Conservation (phyloP, 2,113 vertebrate genomes). For the Ptyas mucosa region DNA sequence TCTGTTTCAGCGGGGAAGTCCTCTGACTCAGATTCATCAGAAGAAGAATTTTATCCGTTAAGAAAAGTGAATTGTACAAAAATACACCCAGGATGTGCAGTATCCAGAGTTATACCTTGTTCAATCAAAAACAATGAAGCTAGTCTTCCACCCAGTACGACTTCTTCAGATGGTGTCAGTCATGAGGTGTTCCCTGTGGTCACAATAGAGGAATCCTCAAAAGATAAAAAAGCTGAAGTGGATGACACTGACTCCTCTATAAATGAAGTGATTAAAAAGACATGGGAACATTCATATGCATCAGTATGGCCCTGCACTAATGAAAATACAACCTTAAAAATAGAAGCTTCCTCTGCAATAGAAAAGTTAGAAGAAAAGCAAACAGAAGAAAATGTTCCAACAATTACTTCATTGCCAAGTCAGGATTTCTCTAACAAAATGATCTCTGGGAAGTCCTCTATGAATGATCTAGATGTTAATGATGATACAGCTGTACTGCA, state of each 20-base stretch:
- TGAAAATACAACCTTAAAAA: neutral
- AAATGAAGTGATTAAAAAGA: neutral
- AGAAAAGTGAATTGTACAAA: neutral
- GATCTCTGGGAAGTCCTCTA: slow-evolving; percentile 22
- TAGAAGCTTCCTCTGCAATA: fast-evolving
- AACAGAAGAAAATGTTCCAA: neutral
- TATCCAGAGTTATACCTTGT: slow-evolving; percentile 13
- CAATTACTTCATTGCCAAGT: slow-evolving; percentile 15
- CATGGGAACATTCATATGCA: neutral
- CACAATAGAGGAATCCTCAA: fast-evolving
- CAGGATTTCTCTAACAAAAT: slow-evolving; percentile 42
- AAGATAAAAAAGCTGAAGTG: neutral
- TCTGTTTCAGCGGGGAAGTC: neutral
- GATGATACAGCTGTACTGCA: slow-evolving; percentile 18
- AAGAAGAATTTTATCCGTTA: slow-evolving; percentile 30
- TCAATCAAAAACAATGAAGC: slow-evolving; percentile 5
- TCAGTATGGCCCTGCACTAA: fast-evolving
- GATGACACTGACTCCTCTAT: neutral
- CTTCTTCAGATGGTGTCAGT: neutral
- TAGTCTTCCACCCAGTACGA: neutral
- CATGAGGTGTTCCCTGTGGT: neutral
- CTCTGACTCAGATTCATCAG: slow-evolving; percentile 39
- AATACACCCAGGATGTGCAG: neutral
- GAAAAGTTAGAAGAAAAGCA: neutral
- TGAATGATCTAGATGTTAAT: slow-evolving; percentile 39